Percentiles rank a stretch among this genome's conserved stretches.
These are phyloP conservation scores for Antheraea mylitta DNA, from an alignment of 1,140 invertebrate species.

Conservation along the genomic window DNA sequence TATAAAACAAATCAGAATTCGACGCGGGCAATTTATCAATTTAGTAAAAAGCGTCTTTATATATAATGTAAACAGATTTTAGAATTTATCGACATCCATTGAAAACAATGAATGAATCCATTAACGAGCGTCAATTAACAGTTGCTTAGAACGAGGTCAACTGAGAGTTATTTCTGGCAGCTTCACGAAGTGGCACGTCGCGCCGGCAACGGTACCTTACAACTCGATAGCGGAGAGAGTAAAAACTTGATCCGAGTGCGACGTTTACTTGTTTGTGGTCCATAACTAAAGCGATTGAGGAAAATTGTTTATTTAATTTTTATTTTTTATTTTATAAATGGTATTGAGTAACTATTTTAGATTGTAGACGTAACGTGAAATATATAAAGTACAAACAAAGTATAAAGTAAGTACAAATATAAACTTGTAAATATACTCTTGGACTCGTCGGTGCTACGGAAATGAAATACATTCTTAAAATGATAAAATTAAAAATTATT, in stretches of 20 bases:
- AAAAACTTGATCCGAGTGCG: background rate
- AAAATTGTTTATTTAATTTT: no score
- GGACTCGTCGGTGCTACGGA: no score
- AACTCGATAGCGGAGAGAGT: background rate
- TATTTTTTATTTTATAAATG: no score
- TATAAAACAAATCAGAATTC: no score
- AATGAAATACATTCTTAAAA: no score
- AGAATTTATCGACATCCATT: background rate
- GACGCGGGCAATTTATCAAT: background rate
- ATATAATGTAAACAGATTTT: background rate
- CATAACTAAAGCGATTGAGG: background rate
- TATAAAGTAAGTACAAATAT: no score
- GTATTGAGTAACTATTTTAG: no score
- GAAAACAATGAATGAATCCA: conserved; percentile 1
- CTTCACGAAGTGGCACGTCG: background rate
- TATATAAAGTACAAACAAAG: no score
- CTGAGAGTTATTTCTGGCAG: background rate
- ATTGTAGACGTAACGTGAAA: no score
- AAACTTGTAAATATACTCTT: no score
- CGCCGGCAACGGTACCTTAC: background rate
- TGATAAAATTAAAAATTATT: no score
- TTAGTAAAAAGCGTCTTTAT: no score
- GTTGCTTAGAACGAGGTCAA: background rate
- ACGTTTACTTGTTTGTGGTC: background rate
- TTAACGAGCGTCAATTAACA: background rate